Base-by-base conservation (phyloP, 1,140 invertebrate genomes). In the Andrena cerasifolii region DNA sequence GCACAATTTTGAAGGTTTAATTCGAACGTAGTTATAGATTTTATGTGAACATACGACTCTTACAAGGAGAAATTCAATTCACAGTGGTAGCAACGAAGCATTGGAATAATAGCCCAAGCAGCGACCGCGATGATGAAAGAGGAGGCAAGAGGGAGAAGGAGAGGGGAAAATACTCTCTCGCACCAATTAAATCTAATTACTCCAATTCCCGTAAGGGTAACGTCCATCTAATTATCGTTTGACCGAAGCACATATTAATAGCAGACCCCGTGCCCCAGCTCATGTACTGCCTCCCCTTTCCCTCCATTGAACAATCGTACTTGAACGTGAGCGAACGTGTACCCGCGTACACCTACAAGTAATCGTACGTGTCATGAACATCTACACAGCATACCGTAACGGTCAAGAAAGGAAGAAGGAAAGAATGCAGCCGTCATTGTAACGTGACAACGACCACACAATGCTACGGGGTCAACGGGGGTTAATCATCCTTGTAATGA, bases 141-240 rank as follows among this genome's bases (percentile, higher is more conserved):
- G 51, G 45, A 63, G 70, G 14, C 4, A 67, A 68, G 28, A 51
- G 47, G 8, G 31, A 12, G 6, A 18, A 16, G 31, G 18, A 62
- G 33, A 8, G 6, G n/a, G 3, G 68, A n/a, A 54, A 51, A 26
- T 63, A 82, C 70, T 80, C 79, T 76, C 87, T 87, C 78, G 79
- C 80, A 79, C 80, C 90, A 91, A 91, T 91, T 91, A 90, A 89
- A 89, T 87, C 83, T 90, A 91, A 91, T 91, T 91, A 91, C 87
- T 89, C 83, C 82, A 90, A 91, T 90, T 91, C 87, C 85, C 86
- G 83, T 79, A 86, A 88, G 84, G 86, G 84, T 87, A 90, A 90
- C 88, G 86, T 90, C 87, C 88, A 91, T 90, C 86, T 91, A 90
- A 92, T 92, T 90, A 91, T 84, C 82, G 87, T 91, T 90, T 82